Evolutionary conservation across 1,140 invertebrate genomes (phyloP).

Genomic region (Anagrus nilaparvatae): DNA sequence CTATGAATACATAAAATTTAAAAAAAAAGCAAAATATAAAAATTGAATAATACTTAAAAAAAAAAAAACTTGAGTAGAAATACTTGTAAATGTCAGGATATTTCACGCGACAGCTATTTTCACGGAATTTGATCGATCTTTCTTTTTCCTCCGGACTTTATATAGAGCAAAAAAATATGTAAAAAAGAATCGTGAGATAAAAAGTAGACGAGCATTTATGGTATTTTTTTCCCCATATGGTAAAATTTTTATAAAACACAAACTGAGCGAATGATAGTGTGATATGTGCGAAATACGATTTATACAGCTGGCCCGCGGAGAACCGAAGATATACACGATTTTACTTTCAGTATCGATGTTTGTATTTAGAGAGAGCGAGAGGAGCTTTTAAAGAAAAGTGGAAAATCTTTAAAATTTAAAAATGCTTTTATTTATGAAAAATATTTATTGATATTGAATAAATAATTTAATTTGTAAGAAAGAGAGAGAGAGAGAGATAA

Average conservation of each 20-base stretch:
- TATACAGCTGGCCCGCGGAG: constrained; percentile 16
- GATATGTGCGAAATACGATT: constrained; percentile 18
- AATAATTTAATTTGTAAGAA: constrained; percentile 6
- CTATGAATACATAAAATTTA: too few species aligned
- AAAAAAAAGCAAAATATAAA: too few species aligned
- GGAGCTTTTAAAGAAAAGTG: background rate
- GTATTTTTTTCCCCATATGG: constrained; percentile 1
- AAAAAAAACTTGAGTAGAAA: constrained; percentile 32
- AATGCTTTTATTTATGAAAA: background rate
- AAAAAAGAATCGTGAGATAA: constrained; percentile 10
- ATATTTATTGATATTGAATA: background rate
- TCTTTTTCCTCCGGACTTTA: background rate
- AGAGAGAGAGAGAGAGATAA: background rate
- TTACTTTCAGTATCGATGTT: constrained; percentile 34
- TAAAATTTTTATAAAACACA: constrained; percentile 1
- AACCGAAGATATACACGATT: constrained; percentile 35
- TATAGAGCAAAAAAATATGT: background rate
- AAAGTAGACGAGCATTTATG: background rate
- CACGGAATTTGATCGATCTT: constrained; percentile 39
- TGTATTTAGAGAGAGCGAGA: background rate
- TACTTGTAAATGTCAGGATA: constrained; percentile 33
- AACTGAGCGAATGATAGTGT: constrained; percentile 6
- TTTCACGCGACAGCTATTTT: constrained; percentile 30
- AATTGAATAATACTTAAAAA: constrained; percentile 1
- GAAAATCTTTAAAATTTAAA: background rate